Evolutionary conservation across 64 coral and sea anemone species (phyloP), one percentile per base, ranked within the genome.

Genomic region (Orbicella faveolata): DNA sequence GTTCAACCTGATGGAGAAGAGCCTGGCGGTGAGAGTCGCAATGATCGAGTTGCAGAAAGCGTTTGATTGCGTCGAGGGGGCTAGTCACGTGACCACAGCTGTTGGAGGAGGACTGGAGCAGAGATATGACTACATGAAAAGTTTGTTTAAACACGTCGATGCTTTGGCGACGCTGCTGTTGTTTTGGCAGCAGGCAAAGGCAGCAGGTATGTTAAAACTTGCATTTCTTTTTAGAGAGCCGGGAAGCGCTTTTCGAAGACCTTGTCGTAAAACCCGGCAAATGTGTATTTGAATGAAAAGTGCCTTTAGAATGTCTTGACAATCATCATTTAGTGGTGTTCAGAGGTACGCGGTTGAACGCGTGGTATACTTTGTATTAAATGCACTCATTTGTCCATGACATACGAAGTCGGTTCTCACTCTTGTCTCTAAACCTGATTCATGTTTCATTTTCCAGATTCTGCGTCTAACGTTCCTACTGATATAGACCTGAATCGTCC

Each of bases 131-230:
- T 97, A 97, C 77, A 73, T 97, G 30, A 39, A 61, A 51, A 88
- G 83, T 73, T 76, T 97, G 72, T 36, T 91, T 20, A 77, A 91
- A 11, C 92, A 97, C 36, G 95, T 91, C 8, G 95, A 97, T 73
- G 34, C 88, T 14, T 78, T 97, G 19, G 77, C 95, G 7, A 94
- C 78, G 15, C 68, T 93, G 19, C 63, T 97, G 59, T 76, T 97
- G 9, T 74, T 78, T 15, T 94, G 92, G 95, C 89, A 97, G 48
- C 89, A 97, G 48, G 37, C 81, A 19, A 77, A 81, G 30, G 78
- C 88, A 34, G 88, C 48, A 69, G 76, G 84, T 95, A 53, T 52
- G 75, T 39, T 53, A 72, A 63, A 52, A 11, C 10, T 59, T 16
- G 15, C 9, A 70, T 23, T n/a, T 25, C 23, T 19, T 53, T 51